These are phyloP conservation scores for Erythrolamprus reginae DNA, from an alignment of 2,113 vertebrate species.

Conservation along the genomic window DNA sequence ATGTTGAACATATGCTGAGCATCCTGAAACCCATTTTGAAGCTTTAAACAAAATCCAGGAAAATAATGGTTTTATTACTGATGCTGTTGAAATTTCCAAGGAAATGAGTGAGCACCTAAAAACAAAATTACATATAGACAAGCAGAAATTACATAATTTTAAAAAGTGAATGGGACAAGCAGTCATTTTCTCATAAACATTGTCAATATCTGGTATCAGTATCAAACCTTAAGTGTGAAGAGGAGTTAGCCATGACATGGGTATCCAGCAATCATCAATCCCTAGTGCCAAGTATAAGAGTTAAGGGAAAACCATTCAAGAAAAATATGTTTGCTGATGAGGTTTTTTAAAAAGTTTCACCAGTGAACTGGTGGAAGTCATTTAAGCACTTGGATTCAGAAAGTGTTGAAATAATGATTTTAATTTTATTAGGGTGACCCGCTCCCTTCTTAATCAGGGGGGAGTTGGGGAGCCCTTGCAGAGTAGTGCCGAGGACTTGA, in stretches of 20 bases:
- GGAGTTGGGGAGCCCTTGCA: no score
- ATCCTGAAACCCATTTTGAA: neutral
- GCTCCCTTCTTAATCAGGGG: no score
- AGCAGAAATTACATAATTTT: neutral
- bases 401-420: neutral
- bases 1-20: neutral
- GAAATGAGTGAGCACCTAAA: neutral
- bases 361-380: neutral
- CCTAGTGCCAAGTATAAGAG: neutral
- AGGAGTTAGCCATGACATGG: neutral
- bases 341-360: neutral
- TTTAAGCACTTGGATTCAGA: neutral
- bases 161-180: neutral
- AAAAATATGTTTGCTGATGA: neutral
- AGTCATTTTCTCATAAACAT: neutral
- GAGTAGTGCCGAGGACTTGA: no score
- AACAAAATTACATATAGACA: neutral
- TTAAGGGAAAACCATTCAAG: neutral
- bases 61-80: neutral
- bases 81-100: neutral
- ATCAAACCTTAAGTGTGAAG: neutral
- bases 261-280: neutral
- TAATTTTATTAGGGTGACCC: no score
- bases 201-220: neutral
- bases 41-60: neutral